Conservation (phyloP, 37 sponge, comb jelly and placozoan species). For the Mnemiopsis leidyi region DNA sequence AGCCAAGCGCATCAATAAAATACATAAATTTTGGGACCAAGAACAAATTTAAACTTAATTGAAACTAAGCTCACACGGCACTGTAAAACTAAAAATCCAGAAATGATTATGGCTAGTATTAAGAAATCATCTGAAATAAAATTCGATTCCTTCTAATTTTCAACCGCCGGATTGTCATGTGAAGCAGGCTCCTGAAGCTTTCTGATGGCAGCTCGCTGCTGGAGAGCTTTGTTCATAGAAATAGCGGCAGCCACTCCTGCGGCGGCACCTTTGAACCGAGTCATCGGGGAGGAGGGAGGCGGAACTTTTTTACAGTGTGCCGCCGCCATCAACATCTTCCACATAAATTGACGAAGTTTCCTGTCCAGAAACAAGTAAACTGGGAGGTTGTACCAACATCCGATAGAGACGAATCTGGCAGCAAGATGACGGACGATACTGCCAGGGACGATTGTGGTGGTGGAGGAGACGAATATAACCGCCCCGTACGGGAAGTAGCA, state of each 20-base stretch:
- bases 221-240: not conserved
- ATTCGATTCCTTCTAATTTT: no score
- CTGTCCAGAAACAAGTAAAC: not conserved
- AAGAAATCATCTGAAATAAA: no score
- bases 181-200: no score
- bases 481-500: constrained; percentile 10
- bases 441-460: not conserved
- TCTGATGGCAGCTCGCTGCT: not conserved
- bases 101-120: no score
- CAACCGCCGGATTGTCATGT: no score
- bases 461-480: not conserved
- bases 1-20: no score
- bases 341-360: not conserved
- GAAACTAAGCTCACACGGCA: no score
- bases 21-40: no score
- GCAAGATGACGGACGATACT: constrained; percentile 9
- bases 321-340: not conserved
- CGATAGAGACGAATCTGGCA: not conserved
- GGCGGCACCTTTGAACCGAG: not conserved
- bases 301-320: not conserved
- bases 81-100: no score
- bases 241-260: not conserved
- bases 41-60: no score
- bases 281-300: not conserved
- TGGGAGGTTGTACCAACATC: constrained; percentile 25